Conservation (phyloP, 2,113 vertebrate genomes). For the Mungos mungo region DNA sequence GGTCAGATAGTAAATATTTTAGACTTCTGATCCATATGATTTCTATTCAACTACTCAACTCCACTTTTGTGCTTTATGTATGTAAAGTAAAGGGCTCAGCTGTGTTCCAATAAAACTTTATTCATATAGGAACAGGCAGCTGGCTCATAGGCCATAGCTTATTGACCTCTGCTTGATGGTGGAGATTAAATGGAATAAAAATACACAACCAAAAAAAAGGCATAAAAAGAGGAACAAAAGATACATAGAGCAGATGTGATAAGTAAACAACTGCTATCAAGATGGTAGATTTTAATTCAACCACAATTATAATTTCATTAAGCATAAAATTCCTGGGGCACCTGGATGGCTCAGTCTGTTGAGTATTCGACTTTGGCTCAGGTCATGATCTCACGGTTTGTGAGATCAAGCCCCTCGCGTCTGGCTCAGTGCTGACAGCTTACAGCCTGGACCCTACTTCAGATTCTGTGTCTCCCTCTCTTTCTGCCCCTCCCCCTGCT, state of each 20-base stretch:
- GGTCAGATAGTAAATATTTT: neutral
- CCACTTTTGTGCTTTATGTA: neutral
- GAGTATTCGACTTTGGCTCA: too few relatives aligned
- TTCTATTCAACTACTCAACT: neutral
- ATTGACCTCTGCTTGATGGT: neutral
- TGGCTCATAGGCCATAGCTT: neutral
- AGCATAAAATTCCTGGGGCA: neutral
- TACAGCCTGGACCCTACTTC: too few relatives aligned
- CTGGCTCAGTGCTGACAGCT: too few relatives aligned
- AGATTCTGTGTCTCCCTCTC: too few relatives aligned
- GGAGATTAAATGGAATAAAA: neutral
- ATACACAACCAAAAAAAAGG: neutral
- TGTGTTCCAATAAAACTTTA: neutral
- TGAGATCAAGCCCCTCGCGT: too few relatives aligned
- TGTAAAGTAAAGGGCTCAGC: neutral
- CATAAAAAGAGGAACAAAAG: neutral
- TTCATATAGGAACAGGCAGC: neutral
- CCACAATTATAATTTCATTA: neutral
- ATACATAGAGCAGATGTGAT: neutral
- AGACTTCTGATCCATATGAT: neutral
- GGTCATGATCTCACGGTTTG: too few relatives aligned
- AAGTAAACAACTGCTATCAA: neutral
- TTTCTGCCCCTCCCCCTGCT: too few relatives aligned
- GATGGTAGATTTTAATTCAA: neutral
- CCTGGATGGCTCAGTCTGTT: too few relatives aligned